Evolutionary conservation across 2,888 invertebrate species (phyloP), one percentile per base, ranked within the genome.

Genomic region (Scrobipalpa atriplicella): DNA sequence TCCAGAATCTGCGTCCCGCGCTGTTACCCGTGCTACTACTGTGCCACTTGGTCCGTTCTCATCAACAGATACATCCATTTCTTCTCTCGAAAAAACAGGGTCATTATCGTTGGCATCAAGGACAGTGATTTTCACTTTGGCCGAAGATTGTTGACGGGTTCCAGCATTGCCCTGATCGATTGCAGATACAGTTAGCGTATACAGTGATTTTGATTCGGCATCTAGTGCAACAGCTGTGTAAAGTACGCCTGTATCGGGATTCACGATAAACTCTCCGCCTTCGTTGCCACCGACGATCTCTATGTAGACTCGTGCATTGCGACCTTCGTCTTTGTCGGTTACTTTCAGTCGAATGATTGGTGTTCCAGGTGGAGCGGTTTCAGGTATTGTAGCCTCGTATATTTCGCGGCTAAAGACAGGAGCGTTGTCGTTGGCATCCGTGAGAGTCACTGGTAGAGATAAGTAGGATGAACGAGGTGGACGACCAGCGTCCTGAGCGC

Each of bases 51-150:
- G 95, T 78, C 97, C 96, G 84, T 98, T 98, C 87, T 99, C 99
- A 73, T 96, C 95, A 51, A 99, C 93, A 78, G 93, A 94, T 7
- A 98, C 96, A 13, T 95, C 94, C 82, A 95, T 92, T 75, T 95
- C 94, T 5, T 94, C 85, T 68, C 94, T 93, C 74, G 97, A 96
- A 83, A 99, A 99, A 64, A 96, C 93, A 0, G 99, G 99, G 78
- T 98, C 96, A 86, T 99, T 98, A 86, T 99, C 99, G 87, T 99
- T 99, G 65, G 97, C 96, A 87, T 99, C 99, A 65, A 96, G 92
- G 3, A 99, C 95, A 78, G 96, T 95, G 64, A 99, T 95, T 89
- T 97, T 96, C 0, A 99, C 97, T 90, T 97, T 97, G 0, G 98
- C 98, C 0, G 98, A 97, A 5, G 97, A 97, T 82, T 97, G 97